Evolutionary conservation across 2,113 vertebrate genomes (phyloP).

Genomic region (Capreolus pygargus): DNA sequence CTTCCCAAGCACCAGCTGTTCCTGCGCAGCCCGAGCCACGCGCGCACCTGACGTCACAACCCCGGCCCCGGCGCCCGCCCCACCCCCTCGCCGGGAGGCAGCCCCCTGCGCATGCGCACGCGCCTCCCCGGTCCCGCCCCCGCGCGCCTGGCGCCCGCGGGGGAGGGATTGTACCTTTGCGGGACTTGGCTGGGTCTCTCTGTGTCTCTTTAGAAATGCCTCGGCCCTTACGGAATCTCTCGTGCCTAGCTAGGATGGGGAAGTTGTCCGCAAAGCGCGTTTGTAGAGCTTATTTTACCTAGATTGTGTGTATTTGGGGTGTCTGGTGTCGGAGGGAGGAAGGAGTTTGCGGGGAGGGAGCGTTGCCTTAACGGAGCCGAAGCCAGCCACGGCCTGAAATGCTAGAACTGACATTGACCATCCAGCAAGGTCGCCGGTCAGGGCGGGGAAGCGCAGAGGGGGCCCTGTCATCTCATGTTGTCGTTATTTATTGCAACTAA

Average conservation of each 20-base stretch:
- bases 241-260: neutral
- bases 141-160: accelerated
- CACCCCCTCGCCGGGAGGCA: neutral
- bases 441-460: neutral
- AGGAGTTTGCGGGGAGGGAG: neutral
- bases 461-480: neutral
- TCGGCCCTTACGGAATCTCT: neutral
- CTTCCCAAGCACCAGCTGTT: conserved; percentile 60
- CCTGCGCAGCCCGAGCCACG: conserved; percentile 76
- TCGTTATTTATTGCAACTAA: neutral
- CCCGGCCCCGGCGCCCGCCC: conserved; percentile 1
- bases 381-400: neutral
- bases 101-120: conserved; percentile 29
- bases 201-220: too few relatives aligned
- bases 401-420: neutral
- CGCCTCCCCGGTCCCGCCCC: neutral
- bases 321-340: neutral
- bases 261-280: neutral
- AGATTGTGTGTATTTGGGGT: neutral
- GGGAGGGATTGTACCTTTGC: accelerated
- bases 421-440: conserved; percentile 1
- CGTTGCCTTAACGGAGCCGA: neutral
- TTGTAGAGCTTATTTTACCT: neutral
- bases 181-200: accelerated
- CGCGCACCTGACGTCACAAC: conserved; percentile 77